phyloP scores from a whole-genome alignment of 2,113 vertebrate species.

The Amblyopsis rosae region DNA sequence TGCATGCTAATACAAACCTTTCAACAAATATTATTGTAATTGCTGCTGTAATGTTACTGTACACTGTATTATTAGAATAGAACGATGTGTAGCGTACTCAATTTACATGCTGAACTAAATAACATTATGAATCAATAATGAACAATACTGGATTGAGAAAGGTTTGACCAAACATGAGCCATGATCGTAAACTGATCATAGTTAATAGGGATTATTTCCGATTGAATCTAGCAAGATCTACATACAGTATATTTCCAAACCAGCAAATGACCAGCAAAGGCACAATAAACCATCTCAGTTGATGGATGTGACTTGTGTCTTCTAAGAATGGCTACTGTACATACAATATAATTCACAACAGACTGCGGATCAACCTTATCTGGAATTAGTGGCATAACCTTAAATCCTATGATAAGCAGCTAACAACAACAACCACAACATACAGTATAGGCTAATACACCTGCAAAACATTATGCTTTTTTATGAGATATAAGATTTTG shows the following conservation, averaged over 20 bases:
- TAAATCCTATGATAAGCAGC: neutral
- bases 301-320: neutral
- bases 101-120: neutral
- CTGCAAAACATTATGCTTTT: no score
- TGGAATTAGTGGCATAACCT: neutral
- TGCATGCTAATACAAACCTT: neutral
- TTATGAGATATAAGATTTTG: no score
- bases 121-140: neutral
- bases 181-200: conserved; percentile 1
- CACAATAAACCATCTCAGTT: no score
- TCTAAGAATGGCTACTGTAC: neutral
- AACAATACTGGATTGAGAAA: conserved; percentile 8
- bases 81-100: neutral
- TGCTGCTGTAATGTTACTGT: neutral
- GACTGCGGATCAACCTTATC: neutral
- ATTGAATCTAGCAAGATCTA: conserved; percentile 7
- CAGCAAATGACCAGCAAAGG: no score
- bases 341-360: neutral
- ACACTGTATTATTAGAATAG: no score
- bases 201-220: neutral
- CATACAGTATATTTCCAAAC: neutral
- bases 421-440: neutral
- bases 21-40: neutral
- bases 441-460: no score
- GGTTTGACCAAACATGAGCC: conserved; percentile 4